Base-by-base conservation (phyloP, 2,888 invertebrate genomes). In the Pheosia tremula region DNA sequence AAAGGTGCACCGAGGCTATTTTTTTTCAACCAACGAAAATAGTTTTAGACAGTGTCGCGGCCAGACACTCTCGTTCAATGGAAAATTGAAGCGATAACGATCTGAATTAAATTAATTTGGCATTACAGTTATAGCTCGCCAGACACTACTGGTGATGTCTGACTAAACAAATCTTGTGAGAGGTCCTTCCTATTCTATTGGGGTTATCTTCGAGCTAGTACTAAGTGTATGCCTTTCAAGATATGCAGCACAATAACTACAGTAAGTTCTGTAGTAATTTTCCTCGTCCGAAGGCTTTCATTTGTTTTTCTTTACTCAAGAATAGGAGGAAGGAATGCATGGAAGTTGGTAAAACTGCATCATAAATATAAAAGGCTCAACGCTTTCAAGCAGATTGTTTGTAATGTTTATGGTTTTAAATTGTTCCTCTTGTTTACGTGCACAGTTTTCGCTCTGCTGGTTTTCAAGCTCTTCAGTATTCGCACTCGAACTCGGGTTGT, bases 1-100 rank as follows among this genome's bases (percentile, higher is more conserved):
- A 92, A 91, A 91, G 89, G 89, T 81, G 80, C 69, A 59, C 66
- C 41, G 60, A 68, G 63, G 60, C 24, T 70, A 73, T 84, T 82
- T 78, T 76, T 78, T 75, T 66, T 67, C 72, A 24, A 24, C 66
- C 63, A 71, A 74, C 74, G 71, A 73, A 84, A 84, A 84, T 79
- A 82, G 80, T 82, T 81, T 79, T 78, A 77, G 73, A 49, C 65
- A 61, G 64, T 72, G 67, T 72, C 65, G 63, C 56, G 62, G 60
- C 55, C 59, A 71, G 66, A 69, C 64, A 77, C 72, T 77, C 74
- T 74, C 71, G 65, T 70, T 62, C 49, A 49, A 66, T 36, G 72
- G 77, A 70, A 74, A 77, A 76, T 75, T 66, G 56, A 62, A 41
- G 57, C 69, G 73, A 62, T 63, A 58, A 63, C 43, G 37, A 64